These are phyloP conservation scores for Rhinella marina DNA, from an alignment of 2,797 vertebrate genomes.

Conservation along the genomic window DNA sequence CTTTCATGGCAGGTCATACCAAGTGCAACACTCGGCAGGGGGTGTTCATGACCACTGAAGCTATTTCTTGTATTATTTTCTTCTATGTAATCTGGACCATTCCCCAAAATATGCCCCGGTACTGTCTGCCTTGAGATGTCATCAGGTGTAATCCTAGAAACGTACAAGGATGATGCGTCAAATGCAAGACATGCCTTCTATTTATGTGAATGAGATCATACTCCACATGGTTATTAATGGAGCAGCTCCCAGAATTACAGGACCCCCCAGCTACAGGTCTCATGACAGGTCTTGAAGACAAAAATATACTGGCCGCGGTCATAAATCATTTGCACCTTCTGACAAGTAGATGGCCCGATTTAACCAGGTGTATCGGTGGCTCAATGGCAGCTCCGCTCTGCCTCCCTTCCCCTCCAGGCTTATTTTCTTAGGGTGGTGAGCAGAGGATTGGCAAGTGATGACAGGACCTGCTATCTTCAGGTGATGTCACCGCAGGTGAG, in stretches of 20 bases:
- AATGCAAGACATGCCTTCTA: background rate
- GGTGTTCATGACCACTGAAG: no score
- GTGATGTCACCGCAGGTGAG: slow-evolving; percentile 58
- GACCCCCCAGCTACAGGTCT: background rate
- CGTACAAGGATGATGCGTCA: background rate
- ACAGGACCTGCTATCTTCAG: slow-evolving; percentile 54
- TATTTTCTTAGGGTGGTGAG: slow-evolving; percentile 48
- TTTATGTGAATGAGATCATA: slow-evolving; percentile 2
- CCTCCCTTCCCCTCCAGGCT: slow-evolving; percentile 21
- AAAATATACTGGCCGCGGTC: background rate
- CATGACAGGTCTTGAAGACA: no score
- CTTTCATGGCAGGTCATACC: background rate
- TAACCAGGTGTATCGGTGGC: slow-evolving; percentile 44
- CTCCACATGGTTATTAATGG: background rate
- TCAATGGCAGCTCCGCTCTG: background rate
- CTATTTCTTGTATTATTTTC: background rate
- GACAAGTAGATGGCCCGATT: slow-evolving; percentile 14
- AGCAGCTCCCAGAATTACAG: background rate
- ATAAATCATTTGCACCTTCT: slow-evolving; percentile 26
- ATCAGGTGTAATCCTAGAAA: background rate
- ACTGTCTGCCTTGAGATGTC: background rate
- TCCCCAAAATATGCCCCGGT: background rate
- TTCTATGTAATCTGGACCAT: background rate
- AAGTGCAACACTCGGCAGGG: background rate
- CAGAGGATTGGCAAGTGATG: slow-evolving; percentile 56